Base-by-base conservation (phyloP, 2,797 vertebrate species). In the Euphonia xanthogaster region DNA sequence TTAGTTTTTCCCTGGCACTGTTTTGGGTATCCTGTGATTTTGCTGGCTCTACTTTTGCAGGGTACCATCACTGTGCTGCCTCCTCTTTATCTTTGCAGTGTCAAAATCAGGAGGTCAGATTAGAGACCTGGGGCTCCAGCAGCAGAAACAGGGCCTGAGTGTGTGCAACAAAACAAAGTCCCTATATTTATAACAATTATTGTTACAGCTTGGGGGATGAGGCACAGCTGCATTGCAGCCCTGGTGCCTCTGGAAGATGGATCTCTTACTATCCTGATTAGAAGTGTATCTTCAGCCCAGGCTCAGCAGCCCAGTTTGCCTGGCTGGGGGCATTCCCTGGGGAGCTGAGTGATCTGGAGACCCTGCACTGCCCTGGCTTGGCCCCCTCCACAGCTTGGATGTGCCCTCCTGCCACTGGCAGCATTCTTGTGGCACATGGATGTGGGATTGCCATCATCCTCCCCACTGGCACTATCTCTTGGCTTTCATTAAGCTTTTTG, bases 41-140 rank as follows among this genome's bases (percentile, higher is more conserved):
- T 13, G 2, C 27, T 4, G 2, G 6, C 70, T 86, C 13, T 67
- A 3, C 31, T 77, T 92, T 63, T 79, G n/a, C 58, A 45, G 39
- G 45, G 48, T 67, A 8, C 11, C 7, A 2, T 80, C 5, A 0
- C 5, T 58, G 15, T 1, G 1, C 47, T 6, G 1, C 12, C 14
- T 81, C 16, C 27, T 58, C 81, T 65, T 88, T 71, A 30, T 14
- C 9, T 76, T 51, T 47, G 28, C 27, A 35, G 6, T 22, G 10
- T 74, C 25, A 79, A 50, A 75, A 15, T 28, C 55, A 19, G 44
- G 18, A 73, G 71, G 5, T 44, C 0, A 0, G 11, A 40, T 73
- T 37, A 33, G 60, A 73, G 31, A 63, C 30, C 31, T 1, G 1
- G 18, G 37, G 14, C 40, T 83, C 14, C 37, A 54, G 51, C 53